A percentile compares a stretch with the other conserved stretches of the same genome.
phyloP scores from a whole-genome alignment of 2,113 vertebrate species.

The Hydropotes inermis region DNA sequence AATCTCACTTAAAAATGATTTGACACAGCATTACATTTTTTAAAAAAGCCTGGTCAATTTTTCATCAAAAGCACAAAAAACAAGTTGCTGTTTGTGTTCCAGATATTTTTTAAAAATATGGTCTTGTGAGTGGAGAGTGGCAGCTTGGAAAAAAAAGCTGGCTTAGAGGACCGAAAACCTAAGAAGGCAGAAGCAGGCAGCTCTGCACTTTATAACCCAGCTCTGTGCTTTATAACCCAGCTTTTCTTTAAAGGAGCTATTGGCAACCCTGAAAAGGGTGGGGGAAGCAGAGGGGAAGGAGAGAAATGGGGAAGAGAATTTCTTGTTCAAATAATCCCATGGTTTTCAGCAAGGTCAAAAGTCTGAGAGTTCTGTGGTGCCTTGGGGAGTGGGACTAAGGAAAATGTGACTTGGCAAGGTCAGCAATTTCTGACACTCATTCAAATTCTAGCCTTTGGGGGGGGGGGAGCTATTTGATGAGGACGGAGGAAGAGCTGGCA shows the following conservation, averaged over 20 bases:
- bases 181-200: background rate
- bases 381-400: conserved; percentile 21
- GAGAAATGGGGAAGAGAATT: background rate
- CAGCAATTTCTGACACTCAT: conserved; percentile 35
- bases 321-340: background rate
- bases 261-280: background rate
- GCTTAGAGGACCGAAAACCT: background rate
- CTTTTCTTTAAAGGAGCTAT: background rate
- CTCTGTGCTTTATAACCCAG: background rate
- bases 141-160: background rate
- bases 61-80: conserved; percentile 34
- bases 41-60: background rate
- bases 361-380: background rate
- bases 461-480: background rate
- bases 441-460: conserved; percentile 35
- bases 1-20: conserved; percentile 29
- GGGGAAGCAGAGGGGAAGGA: background rate
- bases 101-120: background rate
- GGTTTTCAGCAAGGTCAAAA: conserved; percentile 62
- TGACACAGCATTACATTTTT: background rate
- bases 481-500: conserved; percentile 33
- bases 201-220: background rate
- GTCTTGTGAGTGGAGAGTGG: background rate
- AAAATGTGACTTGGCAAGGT: conserved; percentile 32
- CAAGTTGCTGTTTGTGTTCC: background rate